A percentile compares a stretch with the other conserved stretches of the same genome.
phyloP scores from a whole-genome alignment of 2,797 vertebrate genomes.

The Scolopax rusticola region DNA sequence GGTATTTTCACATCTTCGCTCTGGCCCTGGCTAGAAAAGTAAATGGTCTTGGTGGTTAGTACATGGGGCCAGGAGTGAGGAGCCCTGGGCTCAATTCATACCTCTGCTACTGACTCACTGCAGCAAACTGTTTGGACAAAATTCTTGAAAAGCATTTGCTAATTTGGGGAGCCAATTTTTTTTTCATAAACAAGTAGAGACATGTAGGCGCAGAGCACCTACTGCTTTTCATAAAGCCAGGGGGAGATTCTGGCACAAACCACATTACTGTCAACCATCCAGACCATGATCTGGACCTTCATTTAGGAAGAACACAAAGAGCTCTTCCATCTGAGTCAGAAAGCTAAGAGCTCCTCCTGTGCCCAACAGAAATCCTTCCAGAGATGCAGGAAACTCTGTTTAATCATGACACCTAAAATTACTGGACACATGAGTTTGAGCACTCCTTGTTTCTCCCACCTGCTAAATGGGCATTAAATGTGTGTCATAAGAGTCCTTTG shows the following conservation, averaged over 20 bases:
- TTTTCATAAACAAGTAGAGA: not conserved
- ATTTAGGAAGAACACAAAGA: not conserved
- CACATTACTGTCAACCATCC: not conserved
- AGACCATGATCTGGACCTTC: not conserved
- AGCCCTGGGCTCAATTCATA: constrained; percentile 26
- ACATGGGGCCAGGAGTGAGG: not conserved
- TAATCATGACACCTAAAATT: not conserved
- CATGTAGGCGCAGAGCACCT: not conserved
- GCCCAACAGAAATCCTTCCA: not conserved
- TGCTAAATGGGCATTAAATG: not conserved
- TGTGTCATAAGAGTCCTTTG: not conserved
- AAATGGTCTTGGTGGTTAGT: constrained; percentile 51
- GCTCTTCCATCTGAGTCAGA: not conserved
- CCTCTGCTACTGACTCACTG: constrained; percentile 39
- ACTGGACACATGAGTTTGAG: not conserved
- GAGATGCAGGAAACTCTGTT: not conserved
- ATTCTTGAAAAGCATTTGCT: constrained; percentile 58
- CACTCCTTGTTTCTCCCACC: not conserved
- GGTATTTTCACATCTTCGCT: constrained; percentile 61
- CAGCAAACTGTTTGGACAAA: constrained; percentile 1
- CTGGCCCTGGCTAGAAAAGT: constrained; percentile 19
- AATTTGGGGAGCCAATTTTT: constrained; percentile 11
- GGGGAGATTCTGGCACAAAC: not conserved
- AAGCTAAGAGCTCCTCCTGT: not conserved
- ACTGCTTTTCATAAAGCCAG: not conserved